phyloP scores from a whole-genome alignment of 2,113 vertebrate genomes.

The Anarhynchus alexandrinus region DNA sequence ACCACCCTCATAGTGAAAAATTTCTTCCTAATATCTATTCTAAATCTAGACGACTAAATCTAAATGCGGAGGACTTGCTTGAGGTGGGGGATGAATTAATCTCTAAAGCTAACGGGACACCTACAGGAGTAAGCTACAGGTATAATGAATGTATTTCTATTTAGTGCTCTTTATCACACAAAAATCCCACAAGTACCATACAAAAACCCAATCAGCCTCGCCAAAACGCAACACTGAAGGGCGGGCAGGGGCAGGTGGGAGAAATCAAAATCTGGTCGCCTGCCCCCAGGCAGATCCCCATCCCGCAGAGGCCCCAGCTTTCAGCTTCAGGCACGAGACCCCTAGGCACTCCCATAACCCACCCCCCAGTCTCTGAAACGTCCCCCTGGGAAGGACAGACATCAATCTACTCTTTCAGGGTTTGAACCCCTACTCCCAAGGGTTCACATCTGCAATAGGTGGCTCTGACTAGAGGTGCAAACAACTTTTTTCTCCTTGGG shows the following conservation, averaged over 20 bases:
- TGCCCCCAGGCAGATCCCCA: background rate
- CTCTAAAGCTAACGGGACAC: background rate
- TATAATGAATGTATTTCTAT: background rate
- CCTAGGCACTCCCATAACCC: background rate
- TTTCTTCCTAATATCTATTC: too few species aligned
- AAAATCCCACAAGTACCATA: background rate
- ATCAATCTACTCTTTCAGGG: background rate
- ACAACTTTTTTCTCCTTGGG: background rate
- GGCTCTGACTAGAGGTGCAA: background rate
- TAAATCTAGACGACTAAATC: too few species aligned
- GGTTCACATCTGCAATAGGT: background rate
- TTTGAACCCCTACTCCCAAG: background rate
- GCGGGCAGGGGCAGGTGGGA: rapidly evolving
- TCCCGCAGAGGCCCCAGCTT: background rate
- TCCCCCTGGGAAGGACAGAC: background rate
- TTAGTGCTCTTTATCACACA: background rate
- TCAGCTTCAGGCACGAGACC: background rate
- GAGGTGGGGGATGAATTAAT: background rate
- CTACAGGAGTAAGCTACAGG: background rate
- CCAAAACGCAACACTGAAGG: background rate
- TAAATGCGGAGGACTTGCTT: background rate
- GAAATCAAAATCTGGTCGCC: background rate
- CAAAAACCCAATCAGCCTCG: background rate
- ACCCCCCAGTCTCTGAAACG: background rate
- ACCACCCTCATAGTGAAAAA: too few species aligned